Evolutionary conservation across 2,113 vertebrate genomes (phyloP).

Genomic region (Psammodynastes pulverulentus): DNA sequence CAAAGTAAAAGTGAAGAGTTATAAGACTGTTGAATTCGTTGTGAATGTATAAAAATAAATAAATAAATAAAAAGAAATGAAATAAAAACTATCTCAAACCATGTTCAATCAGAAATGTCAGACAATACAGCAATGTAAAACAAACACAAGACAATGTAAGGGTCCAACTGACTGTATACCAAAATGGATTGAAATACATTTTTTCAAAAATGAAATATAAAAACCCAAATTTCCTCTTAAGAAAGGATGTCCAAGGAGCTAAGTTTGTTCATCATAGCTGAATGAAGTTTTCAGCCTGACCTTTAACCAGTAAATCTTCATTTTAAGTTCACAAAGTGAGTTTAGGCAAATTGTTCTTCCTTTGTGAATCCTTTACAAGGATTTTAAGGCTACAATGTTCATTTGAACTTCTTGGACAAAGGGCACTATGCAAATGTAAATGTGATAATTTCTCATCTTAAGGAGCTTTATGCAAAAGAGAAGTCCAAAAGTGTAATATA

Average conservation of each 20-base stretch:
- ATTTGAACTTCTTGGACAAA: neutral
- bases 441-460: too few species aligned
- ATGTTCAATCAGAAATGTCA: neutral
- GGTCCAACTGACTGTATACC: neutral
- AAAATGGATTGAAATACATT: neutral
- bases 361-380: neutral
- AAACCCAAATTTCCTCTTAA: neutral
- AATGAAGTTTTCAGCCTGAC: neutral
- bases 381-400: neutral
- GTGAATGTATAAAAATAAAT: neutral
- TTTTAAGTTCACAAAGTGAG: neutral
- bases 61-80: neutral
- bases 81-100: neutral
- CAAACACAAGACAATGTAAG: neutral
- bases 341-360: too few species aligned
- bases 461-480: neutral
- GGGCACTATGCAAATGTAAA: neutral
- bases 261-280: neutral
- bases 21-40: neutral
- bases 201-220: neutral
- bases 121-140: neutral
- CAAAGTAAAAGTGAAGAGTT: neutral
- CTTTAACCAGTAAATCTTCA: neutral
- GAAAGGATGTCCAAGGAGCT: neutral
- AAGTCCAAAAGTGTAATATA: neutral